Percentiles rank a stretch among this genome's conserved stretches.
Evolutionary conservation across 2,888 invertebrate species (phyloP).

Genomic region (Antheraea yamamai): DNA sequence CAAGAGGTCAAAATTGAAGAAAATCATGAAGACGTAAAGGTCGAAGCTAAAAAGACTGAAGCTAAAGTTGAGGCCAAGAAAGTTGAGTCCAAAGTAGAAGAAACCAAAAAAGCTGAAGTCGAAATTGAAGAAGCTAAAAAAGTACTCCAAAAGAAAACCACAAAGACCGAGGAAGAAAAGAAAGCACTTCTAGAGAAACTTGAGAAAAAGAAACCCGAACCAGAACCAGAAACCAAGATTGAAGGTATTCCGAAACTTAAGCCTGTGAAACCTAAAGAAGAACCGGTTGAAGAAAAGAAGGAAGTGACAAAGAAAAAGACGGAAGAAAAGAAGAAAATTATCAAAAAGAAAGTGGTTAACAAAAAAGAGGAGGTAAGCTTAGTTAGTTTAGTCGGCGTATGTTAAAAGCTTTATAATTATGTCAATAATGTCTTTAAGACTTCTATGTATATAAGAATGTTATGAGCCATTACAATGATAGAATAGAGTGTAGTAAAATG

Average conservation of each 20-base stretch:
- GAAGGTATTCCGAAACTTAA: slow-evolving; percentile 84
- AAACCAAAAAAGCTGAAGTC: slow-evolving; percentile 59
- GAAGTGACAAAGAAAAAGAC: slow-evolving; percentile 72
- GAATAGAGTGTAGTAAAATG: slow-evolving; percentile 10
- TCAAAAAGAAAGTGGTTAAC: slow-evolving; percentile 75
- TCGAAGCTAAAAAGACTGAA: slow-evolving; percentile 62
- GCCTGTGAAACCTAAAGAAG: slow-evolving; percentile 78
- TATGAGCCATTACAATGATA: slow-evolving; percentile 2
- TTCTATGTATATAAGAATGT: slow-evolving; percentile 15
- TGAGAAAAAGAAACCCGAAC: slow-evolving; percentile 77
- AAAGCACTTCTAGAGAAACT: slow-evolving; percentile 76
- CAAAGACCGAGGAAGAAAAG: slow-evolving; percentile 77
- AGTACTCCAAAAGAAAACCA: slow-evolving; percentile 71
- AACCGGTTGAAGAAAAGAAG: slow-evolving; percentile 71
- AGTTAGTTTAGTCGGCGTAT: slow-evolving; percentile 3
- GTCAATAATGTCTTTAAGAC: neutral
- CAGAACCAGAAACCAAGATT: slow-evolving; percentile 80
- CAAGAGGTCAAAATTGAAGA: slow-evolving; percentile 58
- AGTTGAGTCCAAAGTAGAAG: slow-evolving; percentile 62
- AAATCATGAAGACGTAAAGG: slow-evolving; percentile 52
- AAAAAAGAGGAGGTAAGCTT: slow-evolving; percentile 78
- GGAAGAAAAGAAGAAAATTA: slow-evolving; percentile 72
- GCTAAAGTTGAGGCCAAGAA: slow-evolving; percentile 55
- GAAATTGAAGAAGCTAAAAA: slow-evolving; percentile 77
- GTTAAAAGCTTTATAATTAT: slow-evolving; percentile 19